Conservation (phyloP, 2,113 vertebrate genomes). For the Lophura nycthemera region DNA sequence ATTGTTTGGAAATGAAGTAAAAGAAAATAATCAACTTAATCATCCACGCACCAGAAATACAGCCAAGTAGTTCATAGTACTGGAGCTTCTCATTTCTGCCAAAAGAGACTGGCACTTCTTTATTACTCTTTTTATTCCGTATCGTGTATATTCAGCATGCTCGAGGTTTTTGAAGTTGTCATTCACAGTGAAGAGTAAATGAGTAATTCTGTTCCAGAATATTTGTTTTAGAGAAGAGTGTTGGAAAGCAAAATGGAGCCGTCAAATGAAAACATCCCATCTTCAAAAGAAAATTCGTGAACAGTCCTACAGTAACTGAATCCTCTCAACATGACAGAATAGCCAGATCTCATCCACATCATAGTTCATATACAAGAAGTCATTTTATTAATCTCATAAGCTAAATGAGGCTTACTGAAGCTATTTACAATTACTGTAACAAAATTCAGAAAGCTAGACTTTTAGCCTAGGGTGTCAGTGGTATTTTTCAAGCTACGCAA, state of each 20-base stretch:
- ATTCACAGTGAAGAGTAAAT: conserved; percentile 33
- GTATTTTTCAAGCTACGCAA: conserved; percentile 83
- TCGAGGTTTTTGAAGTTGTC: not conserved
- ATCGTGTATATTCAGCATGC: not conserved
- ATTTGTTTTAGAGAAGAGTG: conserved; percentile 58
- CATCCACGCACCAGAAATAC: not conserved
- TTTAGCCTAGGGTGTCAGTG: conserved; percentile 91
- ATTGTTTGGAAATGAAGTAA: not conserved
- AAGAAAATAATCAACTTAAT: not conserved
- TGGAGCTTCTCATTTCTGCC: not conserved
- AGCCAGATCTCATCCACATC: conserved; percentile 79
- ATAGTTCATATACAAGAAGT: conserved; percentile 76
- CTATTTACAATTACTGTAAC: conserved; percentile 92
- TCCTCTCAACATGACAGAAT: conserved; percentile 70
- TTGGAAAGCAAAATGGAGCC: not conserved
- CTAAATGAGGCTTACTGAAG: conserved; percentile 84
- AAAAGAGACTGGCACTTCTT: not conserved
- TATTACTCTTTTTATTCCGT: not conserved
- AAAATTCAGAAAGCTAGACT: conserved; percentile 83
- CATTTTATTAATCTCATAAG: conserved; percentile 77
- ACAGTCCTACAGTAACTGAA: conserved; percentile 73
- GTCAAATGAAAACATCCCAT: conserved; percentile 19
- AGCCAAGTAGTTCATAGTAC: not conserved
- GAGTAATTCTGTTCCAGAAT: conserved; percentile 36
- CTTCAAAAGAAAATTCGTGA: conserved; percentile 44